Evolutionary conservation across 2,888 invertebrate genomes (phyloP), one percentile per base, ranked within the genome.

Genomic region (Eumerus sabulonum): DNA sequence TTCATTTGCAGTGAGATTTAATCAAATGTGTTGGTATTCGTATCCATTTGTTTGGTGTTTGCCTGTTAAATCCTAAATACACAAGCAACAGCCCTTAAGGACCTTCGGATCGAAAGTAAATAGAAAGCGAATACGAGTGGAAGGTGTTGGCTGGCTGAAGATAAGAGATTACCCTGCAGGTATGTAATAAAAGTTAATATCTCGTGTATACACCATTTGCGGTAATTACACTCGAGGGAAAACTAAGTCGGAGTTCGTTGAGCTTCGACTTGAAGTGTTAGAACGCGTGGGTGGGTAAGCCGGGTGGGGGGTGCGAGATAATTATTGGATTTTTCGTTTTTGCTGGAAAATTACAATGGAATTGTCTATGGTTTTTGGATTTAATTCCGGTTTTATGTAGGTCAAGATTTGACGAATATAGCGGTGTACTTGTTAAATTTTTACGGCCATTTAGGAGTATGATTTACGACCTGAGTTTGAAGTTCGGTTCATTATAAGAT

Each of bases 131-230:
- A 9, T n/a, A n/a, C 19, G 14, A n/a, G 45, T 19, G 9, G n/a
- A 11, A 40, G n/a, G 40, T 40, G 40, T 27, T 27, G 27, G 2
- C 7, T 27, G 27, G 2, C 7, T 27, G n/a, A 17, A 36, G 48
- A 27, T 18, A 48, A 19, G 47, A 60, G 35, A 56, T 56, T 45
- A 56, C 59, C 60, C 60, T 48, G 60, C 60, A 50, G 54, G 59
- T 71, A 60, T 17, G 56, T 71, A 76, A 76, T 76, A 68, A 63
- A 76, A 76, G 68, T 68, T 76, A 76, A 76, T 76, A 76, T 56
- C 72, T 63, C 62, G 38, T 57, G 68, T 68, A 63, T 68, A 63
- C 68, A 60, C 57, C 57, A 76, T 68, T 76, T 76, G 68, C 36
- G 68, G 74, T 76, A 57, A 68, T 66, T 68, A 57, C 51, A 38